Evolutionary conservation across 2,888 invertebrate species (phyloP).

Genomic region (Eubasilissa splendida): DNA sequence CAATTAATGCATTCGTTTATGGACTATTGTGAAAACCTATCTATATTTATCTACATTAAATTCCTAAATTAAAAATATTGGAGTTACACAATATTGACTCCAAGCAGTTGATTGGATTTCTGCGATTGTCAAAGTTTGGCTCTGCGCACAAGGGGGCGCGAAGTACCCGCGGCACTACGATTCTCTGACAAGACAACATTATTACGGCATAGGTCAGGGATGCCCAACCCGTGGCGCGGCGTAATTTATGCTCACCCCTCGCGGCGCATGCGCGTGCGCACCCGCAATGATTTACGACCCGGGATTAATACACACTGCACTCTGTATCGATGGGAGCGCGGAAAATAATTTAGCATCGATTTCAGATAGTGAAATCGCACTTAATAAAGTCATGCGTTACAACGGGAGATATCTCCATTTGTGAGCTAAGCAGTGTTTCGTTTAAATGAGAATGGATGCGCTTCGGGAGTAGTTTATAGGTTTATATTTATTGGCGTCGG

Average conservation of each 20-base stretch:
- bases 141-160: constrained; percentile 37
- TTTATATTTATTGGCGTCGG: background rate
- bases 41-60: too few species aligned
- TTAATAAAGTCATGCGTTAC: constrained; percentile 40
- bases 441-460: background rate
- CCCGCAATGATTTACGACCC: constrained; percentile 30
- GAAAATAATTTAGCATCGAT: constrained; percentile 50
- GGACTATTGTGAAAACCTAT: too few species aligned
- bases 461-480: background rate
- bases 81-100: too few species aligned
- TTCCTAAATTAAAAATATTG: too few species aligned
- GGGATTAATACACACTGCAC: constrained; percentile 22
- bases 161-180: constrained; percentile 42
- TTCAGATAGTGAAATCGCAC: constrained; percentile 40
- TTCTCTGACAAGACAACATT: constrained; percentile 52
- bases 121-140: constrained; percentile 20
- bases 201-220: constrained; percentile 53
- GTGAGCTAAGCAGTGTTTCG: background rate
- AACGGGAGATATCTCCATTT: constrained; percentile 27
- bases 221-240: constrained; percentile 54
- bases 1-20: too few species aligned
- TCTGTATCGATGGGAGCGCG: constrained; percentile 18
- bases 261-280: constrained; percentile 42
- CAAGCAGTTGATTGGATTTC: background rate
- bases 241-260: constrained; percentile 39